phyloP scores from a whole-genome alignment of 2,113 vertebrate species.

The Eulemur rufifrons region DNA sequence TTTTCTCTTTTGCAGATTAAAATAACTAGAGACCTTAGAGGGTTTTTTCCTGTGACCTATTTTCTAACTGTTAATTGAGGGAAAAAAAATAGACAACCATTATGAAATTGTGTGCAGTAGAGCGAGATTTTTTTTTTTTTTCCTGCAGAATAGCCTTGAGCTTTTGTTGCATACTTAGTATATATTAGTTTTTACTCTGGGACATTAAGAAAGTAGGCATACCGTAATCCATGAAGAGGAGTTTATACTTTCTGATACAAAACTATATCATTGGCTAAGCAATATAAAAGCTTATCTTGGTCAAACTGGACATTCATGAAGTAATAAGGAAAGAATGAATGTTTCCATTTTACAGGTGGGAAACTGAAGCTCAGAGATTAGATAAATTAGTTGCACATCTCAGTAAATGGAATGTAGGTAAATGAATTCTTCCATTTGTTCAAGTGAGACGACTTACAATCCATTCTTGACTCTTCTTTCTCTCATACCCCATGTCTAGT shows the following conservation, averaged over 20 bases:
- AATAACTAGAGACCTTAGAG: conserved; percentile 18
- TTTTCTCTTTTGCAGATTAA: conserved; percentile 8
- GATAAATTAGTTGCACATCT: neutral
- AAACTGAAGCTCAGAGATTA: conserved; percentile 17
- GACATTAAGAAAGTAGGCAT: conserved; percentile 10
- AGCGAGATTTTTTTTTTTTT: neutral
- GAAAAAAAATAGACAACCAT: neutral
- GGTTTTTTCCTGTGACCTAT: conserved; percentile 37
- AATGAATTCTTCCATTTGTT: neutral
- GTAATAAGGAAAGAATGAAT: neutral
- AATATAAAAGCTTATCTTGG: neutral
- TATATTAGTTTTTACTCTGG: conserved; percentile 16
- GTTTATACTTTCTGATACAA: neutral
- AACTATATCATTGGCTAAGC: neutral
- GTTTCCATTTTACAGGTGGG: conserved; percentile 32
- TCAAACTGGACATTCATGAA: neutral
- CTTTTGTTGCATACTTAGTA: neutral
- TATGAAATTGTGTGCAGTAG: neutral
- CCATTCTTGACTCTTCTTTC: neutral
- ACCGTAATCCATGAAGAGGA: neutral
- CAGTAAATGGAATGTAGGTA: neutral
- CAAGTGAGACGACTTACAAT: neutral
- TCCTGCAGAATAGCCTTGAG: neutral
- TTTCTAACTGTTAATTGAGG: neutral
- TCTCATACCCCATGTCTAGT: neutral